Evolutionary conservation across 2,113 vertebrate genomes (phyloP), one percentile per base, ranked within the genome.

Genomic region (Cyanistes caeruleus): DNA sequence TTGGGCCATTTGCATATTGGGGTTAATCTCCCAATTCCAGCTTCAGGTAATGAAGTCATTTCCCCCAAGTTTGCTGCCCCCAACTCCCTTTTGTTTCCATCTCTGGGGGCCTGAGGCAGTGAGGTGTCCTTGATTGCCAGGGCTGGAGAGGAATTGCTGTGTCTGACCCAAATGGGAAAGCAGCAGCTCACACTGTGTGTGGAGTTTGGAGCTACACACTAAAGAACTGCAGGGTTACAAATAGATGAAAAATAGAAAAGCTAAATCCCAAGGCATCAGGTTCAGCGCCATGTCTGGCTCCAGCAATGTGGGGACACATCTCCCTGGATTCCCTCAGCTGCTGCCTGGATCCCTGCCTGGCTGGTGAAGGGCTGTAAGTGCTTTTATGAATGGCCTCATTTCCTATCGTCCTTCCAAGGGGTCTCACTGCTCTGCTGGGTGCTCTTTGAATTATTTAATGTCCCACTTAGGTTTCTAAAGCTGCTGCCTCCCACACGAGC

Each of bases 271-370:
- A 64, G 15, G 3, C 19, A 30, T 35, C 49, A 35, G 14, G 22
- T 6, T 48, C 37, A 5, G 3, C 2, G 56, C 56, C 0, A 0
- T 7, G 46, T 22, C 76, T 7, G 0, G n/a, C 37, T 60, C 19
- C 48, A 5, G 22, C 0, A 1, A 4, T 2, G 5, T 2, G 3
- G 39, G 77, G 21, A 46, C 8, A 0, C 0, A 0, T 33, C 8
- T 51, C 53, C 17, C 31, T 37, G 8, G 3, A 1, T 13, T 21
- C 48, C 13, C 23, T 4, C 1, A 35, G 79, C 67, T 72, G 37
- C 79, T 83, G 46, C 48, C 43, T 65, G 70, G 4, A 19, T 15
- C 59, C 67, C 86, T 73, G 25, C 65, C 49, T 8, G 31, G 9
- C 67, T 64, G 68, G 5, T 1, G 7, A 44, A 48, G 68, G 81